Base-by-base conservation (phyloP, 2,113 vertebrate genomes). In the Gymnogyps californianus region DNA sequence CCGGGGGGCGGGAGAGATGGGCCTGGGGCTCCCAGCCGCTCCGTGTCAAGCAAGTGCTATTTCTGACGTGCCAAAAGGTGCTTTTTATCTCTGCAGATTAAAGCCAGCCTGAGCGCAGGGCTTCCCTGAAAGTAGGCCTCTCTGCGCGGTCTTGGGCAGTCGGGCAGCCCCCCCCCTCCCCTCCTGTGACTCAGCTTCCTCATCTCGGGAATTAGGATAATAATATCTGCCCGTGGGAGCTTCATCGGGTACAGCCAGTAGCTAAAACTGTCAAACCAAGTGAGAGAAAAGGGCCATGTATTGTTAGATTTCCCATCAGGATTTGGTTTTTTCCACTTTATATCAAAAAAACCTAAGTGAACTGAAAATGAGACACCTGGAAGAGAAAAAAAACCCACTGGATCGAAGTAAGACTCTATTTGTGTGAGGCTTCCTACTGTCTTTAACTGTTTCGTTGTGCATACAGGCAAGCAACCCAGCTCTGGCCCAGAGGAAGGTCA, bases 71-170 rank as follows among this genome's bases (percentile, higher is more conserved):
- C 87, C 74, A 31, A 3, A 16, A 75, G 74, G 57, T 7, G 70
- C 31, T 29, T 40, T 77, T 79, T 80, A 46, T 90, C 61, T 69
- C 61, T 42, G 89, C 51, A 25, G 89, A 88, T 32, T 34, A 47
- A 17, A 74, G 55, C 15, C 70, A 66, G 89, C 72, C 83, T 16
- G 40, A 29, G 62, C 5, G 3, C 5, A 1, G 92, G 46, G 76
- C 67, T 93, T 10, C 72, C 71, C 79, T 18, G 70, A 6, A 51
- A n/a, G 44, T 28, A 92, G 85, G 85, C 79, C 84, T 80, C 89
- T 61, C 82, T 0, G 57, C 7, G 1, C 5, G 6, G 52, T 32
- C 66, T 8, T 36, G 69, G 80, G 83, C 8, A 0, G 28, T 8
- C 9, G 2, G 36, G 74, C 36, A 52, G 59, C 62, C 11, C 36